Evolutionary conservation across 1,140 invertebrate species (phyloP).

Genomic region (Ectropis grisescens): DNA sequence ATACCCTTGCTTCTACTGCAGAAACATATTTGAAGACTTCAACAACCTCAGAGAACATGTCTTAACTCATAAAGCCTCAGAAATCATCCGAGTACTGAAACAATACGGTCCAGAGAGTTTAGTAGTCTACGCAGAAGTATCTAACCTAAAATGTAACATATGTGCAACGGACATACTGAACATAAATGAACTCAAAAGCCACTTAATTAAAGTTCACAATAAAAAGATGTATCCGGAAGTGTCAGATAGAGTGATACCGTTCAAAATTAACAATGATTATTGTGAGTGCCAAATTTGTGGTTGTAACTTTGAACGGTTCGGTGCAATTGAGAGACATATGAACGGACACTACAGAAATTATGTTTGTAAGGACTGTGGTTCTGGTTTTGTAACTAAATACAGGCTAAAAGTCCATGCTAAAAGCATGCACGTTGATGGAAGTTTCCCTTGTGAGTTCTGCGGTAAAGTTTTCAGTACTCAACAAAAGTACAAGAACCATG

Average conservation of each 20-base stretch:
- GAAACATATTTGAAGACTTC: constrained; percentile 33
- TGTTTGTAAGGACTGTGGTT: constrained; percentile 50
- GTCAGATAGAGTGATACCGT: constrained; percentile 44
- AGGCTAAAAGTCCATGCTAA: constrained; percentile 48
- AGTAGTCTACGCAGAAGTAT: constrained; percentile 44
- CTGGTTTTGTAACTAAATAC: constrained; percentile 51
- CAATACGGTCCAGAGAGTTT: constrained; percentile 38
- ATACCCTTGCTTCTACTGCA: constrained; percentile 51
- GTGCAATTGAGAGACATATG: constrained; percentile 54
- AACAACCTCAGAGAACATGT: constrained; percentile 30
- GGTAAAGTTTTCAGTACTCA: constrained; percentile 39
- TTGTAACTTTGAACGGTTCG: constrained; percentile 50
- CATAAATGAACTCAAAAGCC: constrained; percentile 38
- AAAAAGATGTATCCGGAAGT: constrained; percentile 34
- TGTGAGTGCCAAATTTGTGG: constrained; percentile 46
- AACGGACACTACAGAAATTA: constrained; percentile 55
- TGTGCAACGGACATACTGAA: constrained; percentile 24
- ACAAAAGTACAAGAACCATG: constrained; percentile 48
- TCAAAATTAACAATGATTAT: constrained; percentile 25
- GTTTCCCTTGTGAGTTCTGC: constrained; percentile 39
- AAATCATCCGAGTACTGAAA: constrained; percentile 26
- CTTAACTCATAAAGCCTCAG: constrained; percentile 24
- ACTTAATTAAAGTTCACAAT: constrained; percentile 36
- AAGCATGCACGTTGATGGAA: constrained; percentile 41
- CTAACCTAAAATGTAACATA: constrained; percentile 34